Conservation (phyloP, 2,888 invertebrate genomes). For the Sinhomidia bicolor region DNA sequence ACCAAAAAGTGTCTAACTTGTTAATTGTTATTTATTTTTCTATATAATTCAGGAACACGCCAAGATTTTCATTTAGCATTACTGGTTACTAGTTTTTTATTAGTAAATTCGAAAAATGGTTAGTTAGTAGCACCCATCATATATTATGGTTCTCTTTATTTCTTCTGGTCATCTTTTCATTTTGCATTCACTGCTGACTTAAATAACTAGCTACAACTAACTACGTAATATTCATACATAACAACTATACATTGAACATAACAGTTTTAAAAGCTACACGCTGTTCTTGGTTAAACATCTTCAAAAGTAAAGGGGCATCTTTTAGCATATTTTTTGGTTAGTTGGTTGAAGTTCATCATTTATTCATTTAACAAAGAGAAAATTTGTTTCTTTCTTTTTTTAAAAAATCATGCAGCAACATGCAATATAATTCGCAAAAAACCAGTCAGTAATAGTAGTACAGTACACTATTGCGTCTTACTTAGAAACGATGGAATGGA, state of each 20-base stretch:
- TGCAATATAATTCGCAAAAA: background rate
- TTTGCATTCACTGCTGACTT: background rate
- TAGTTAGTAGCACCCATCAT: constrained; percentile 38
- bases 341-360: constrained; percentile 20
- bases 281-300: background rate
- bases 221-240: background rate
- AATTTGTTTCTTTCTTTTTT: background rate
- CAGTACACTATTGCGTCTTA: background rate
- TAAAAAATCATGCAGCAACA: constrained; percentile 2
- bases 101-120: constrained; percentile 12
- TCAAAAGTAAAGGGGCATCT: constrained; percentile 46
- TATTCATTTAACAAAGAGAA: background rate
- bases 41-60: constrained; percentile 17
- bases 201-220: background rate
- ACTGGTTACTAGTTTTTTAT: constrained; percentile 4
- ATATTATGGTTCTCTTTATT: constrained; percentile 9
- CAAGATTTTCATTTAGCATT: background rate
- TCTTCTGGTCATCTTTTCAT: background rate
- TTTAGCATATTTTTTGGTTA: constrained; percentile 19
- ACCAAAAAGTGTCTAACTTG: background rate
- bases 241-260: background rate
- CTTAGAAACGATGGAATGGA: constrained; percentile 17
- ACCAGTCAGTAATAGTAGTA: background rate
- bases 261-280: background rate
- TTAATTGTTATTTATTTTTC: background rate